These are phyloP conservation scores for Celastrina argiolus DNA, from an alignment of 2,888 invertebrate genomes.

Conservation along the genomic window DNA sequence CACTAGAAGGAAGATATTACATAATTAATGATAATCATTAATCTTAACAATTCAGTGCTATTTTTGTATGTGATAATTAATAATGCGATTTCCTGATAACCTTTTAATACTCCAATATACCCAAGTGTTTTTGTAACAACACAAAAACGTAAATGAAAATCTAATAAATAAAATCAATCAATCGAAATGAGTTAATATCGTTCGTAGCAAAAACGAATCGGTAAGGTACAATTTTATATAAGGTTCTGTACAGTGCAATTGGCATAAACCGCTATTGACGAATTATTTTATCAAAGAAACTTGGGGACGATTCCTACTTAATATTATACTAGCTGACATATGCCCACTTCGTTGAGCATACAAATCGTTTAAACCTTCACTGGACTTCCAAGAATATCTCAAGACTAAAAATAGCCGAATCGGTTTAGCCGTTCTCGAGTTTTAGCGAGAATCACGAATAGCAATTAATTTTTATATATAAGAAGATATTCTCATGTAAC, in stretches of 20 bases:
- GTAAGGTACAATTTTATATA: not conserved
- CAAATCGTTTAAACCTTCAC: no score
- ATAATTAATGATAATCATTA: conserved; percentile 11
- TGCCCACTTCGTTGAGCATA: no score
- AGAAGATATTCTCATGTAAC: no score
- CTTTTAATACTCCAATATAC: conserved; percentile 11
- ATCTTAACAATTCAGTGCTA: not conserved
- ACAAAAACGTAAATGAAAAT: not conserved
- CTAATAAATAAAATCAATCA: conserved; percentile 16
- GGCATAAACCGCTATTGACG: no score
- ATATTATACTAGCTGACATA: no score
- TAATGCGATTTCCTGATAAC: conserved; percentile 18
- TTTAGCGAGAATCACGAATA: no score
- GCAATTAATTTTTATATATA: no score
- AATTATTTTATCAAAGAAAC: no score
- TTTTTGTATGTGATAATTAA: conserved; percentile 10
- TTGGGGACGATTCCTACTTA: no score
- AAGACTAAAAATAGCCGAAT: no score
- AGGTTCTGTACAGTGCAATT: not conserved
- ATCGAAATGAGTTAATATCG: conserved; percentile 8
- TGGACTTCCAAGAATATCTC: no score
- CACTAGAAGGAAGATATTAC: not conserved
- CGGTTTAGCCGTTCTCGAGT: no score
- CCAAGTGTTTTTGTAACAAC: conserved; percentile 8
- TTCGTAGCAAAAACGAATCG: not conserved